Base-by-base conservation (phyloP, 2,888 invertebrate species). In the Pyrocoelia pectoralis region DNA sequence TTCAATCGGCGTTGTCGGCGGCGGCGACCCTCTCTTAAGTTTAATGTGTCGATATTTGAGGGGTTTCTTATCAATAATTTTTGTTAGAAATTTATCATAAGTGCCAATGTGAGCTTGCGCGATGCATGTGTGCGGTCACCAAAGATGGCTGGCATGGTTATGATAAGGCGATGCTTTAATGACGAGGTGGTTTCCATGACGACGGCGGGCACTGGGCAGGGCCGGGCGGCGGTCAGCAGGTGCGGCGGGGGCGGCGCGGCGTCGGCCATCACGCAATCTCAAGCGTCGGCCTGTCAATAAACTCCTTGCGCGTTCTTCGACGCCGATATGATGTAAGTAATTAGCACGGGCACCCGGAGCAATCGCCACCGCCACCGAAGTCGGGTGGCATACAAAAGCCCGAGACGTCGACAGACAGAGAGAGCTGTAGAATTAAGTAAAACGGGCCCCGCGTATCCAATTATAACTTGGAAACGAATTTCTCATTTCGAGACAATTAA, bases 81-180 rank as follows among this genome's bases (percentile, higher is more conserved):
- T 28, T 29, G 46, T 50, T n/a, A 46, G 59, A 73, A 72, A 74
- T 74, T 74, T 74, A 74, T 74, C 73, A 75, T 74, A 74, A 73
- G 51, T 61, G 52, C 57, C 53, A 49, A 59, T 53, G 65, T 55
- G 66, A 62, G 69, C 68, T 65, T 70, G 73, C 68, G 72, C 69
- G 68, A 69, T 72, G 66, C 73, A 72, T 72, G 70, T 73, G 75
- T 76, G 73, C 76, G 79, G 79, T 80, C 78, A 77, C 80, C 80
- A 79, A 80, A 80, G 80, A 80, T 80, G 80, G 80, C 80, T 79
- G 81, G 77, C 81, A 81, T 81, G 83, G 83, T 83, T 83, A 83
- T 83, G 83, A 83, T 83, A 83, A 83, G 83, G 82, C 83, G 83
- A 83, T 83, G 81, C 82, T 82, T 82, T 83, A 83, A 83, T 83